Conservation (phyloP, 2,113 vertebrate genomes). For the Glareola pratincola region DNA sequence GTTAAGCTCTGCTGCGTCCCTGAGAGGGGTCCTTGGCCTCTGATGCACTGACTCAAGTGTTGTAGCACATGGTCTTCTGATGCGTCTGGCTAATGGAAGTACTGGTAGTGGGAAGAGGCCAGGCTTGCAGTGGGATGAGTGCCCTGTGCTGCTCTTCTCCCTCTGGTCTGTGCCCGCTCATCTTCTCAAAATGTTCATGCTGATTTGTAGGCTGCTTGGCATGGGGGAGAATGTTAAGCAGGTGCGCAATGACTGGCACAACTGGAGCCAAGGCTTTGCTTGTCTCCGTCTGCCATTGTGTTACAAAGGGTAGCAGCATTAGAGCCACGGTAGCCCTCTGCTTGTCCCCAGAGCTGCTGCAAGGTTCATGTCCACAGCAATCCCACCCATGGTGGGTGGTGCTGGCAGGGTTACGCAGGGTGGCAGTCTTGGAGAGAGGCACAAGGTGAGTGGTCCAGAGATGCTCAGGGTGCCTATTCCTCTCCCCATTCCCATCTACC, state of each 20-base stretch:
- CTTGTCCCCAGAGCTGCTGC: not conserved
- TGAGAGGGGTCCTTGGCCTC: not conserved
- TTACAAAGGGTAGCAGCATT: not conserved
- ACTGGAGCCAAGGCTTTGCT: not conserved
- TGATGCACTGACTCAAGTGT: not conserved
- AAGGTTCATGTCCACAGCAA: rapidly evolving
- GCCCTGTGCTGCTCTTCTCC: not conserved
- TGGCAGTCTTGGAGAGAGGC: not conserved
- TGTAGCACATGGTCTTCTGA: not conserved
- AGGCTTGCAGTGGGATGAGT: not conserved
- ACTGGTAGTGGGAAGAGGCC: not conserved
- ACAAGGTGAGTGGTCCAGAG: not conserved
- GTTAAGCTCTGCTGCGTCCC: not conserved
- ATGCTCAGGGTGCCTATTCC: not conserved
- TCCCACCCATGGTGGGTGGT: not conserved
- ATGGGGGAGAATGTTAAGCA: not conserved
- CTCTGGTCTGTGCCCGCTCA: not conserved
- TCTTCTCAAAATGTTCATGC: not conserved
- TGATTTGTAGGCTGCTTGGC: not conserved
- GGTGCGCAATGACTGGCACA: not conserved
- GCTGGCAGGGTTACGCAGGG: not conserved
- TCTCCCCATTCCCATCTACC: not conserved
- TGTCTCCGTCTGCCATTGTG: not conserved
- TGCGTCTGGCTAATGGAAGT: not conserved
- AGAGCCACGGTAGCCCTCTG: not conserved